phyloP scores from a whole-genome alignment of 2,113 vertebrate genomes.

The Rhabdomys dilectus region DNA sequence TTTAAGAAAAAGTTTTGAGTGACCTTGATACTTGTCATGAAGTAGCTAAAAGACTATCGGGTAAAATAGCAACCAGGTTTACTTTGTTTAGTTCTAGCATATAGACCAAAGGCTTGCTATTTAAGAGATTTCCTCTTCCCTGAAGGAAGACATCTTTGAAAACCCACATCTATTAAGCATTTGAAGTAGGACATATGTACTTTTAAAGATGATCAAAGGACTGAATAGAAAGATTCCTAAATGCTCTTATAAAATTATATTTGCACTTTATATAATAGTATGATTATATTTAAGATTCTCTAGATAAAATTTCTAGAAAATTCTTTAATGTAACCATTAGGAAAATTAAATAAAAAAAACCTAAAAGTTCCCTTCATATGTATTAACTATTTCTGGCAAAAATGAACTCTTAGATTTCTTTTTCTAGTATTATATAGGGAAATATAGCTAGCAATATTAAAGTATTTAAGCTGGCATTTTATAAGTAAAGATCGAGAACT shows the following conservation, averaged over 20 bases:
- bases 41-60: background rate
- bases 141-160: background rate
- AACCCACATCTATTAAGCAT: background rate
- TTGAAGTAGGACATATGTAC: background rate
- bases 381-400: constrained; percentile 37
- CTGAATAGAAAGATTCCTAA: background rate
- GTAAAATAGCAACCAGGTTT: background rate
- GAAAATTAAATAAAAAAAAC: constrained; percentile 49
- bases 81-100: background rate
- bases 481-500: constrained; percentile 5
- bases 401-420: background rate
- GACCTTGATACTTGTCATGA: background rate
- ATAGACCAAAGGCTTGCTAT: constrained; percentile 6
- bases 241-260: constrained; percentile 13
- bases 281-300: background rate
- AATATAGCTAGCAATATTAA: background rate
- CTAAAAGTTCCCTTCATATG: constrained; percentile 44
- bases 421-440: background rate
- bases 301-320: constrained; percentile 60
- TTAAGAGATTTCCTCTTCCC: background rate
- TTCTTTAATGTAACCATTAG: constrained; percentile 64
- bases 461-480: background rate
- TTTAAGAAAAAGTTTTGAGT: background rate
- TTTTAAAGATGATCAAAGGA: background rate
- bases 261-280: background rate